phyloP scores from a whole-genome alignment of 2,113 vertebrate species.

The Eurypyga helias region DNA sequence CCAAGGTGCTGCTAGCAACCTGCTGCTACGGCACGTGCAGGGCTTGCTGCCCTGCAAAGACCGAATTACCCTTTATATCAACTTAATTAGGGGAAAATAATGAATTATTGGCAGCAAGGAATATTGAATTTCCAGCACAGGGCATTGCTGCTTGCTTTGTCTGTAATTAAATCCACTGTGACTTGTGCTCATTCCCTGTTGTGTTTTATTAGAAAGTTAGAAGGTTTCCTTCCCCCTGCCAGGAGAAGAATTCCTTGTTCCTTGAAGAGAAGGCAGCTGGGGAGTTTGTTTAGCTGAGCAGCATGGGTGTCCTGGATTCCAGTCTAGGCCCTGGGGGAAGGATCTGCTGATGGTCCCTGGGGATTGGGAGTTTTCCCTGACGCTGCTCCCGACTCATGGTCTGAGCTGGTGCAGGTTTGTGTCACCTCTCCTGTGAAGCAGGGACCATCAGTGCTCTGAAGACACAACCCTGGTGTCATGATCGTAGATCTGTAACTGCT shows the following conservation, averaged over 20 bases:
- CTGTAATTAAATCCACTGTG: conserved; percentile 50
- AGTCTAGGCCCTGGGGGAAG: not conserved
- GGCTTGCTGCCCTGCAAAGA: not conserved
- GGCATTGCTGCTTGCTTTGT: conserved; percentile 32
- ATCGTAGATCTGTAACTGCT: not conserved
- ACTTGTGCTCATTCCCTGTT: conserved; percentile 17
- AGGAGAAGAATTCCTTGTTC: not conserved
- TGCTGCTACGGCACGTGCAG: not conserved
- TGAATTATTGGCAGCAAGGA: conserved; percentile 45
- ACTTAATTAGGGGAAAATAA: conserved; percentile 56
- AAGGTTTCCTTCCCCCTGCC: not conserved
- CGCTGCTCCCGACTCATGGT: not conserved
- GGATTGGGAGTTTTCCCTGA: not conserved
- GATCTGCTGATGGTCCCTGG: not conserved
- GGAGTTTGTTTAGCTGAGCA: not conserved
- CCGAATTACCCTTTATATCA: conserved; percentile 45
- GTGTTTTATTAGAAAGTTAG: conserved; percentile 49
- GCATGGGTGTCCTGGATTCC: not conserved
- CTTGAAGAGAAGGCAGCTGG: not conserved
- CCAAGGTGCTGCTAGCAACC: not conserved
- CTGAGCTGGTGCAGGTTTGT: not conserved
- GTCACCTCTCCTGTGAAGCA: not conserved
- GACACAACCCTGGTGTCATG: not conserved
- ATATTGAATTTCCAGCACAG: conserved; percentile 51
- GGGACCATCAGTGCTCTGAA: not conserved